Evolutionary conservation across 2,113 vertebrate genomes (phyloP), one percentile per base, ranked within the genome.

Genomic region (Reinhardtius hippoglossoides): DNA sequence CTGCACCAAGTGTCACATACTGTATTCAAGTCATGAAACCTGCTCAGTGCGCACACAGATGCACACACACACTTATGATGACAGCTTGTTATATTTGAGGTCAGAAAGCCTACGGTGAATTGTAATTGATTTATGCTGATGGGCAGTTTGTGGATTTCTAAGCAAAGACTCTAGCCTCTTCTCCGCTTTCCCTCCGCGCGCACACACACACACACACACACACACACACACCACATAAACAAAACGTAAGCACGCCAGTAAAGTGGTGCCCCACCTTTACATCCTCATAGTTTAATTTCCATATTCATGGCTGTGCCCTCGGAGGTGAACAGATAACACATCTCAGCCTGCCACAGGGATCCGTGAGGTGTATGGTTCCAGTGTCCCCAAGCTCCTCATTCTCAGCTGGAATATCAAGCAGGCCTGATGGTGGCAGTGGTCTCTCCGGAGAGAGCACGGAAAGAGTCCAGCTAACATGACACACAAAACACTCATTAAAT

Each of bases 51-150:
- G 16, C 23, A 18, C 63, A 71, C 54, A 13, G 35, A 52, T 10
- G 55, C 48, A 44, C 56, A 74, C 67, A 40, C 55, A 67, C 23
- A 48, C 52, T 72, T 75, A 55, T 74, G 79, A 60, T 84, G 85
- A 89, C 90, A 90, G 84, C 80, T 85, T 87, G 80, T 86, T 89
- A 79, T 81, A 81, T 87, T 87, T 78, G 80, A 89, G 87, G 88
- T 87, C 85, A 88, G 76, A 57, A 4, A 62, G 64, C 55, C 81
- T 67, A 60, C 15, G 0, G 71, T 86, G 84, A 87, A 87, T 91
- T 86, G 76, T 70, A 86, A 88, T 86, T 88, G 88, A 88, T 91
- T 88, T 83, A 91, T 89, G 82, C 81, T 84, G 76, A 91, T 84
- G 37, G 71, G 55, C 52, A 77, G 84, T 83, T 87, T 56, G 61